Evolutionary conservation across 2,113 vertebrate genomes (phyloP), one percentile per base, ranked within the genome.

Genomic region (Antigone vipio): DNA sequence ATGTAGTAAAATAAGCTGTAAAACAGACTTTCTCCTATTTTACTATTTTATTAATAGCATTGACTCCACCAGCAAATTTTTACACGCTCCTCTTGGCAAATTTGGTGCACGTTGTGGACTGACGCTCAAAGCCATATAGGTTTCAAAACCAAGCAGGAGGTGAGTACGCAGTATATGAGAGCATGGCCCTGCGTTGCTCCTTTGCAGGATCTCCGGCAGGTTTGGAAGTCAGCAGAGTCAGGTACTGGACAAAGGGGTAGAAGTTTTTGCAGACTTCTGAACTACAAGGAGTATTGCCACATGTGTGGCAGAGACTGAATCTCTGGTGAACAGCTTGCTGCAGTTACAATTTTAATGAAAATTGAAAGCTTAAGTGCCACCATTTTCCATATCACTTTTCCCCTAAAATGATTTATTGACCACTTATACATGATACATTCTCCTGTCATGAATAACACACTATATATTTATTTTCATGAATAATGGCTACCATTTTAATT

Each of bases 391-490:
- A 97, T 94, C 82, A 95, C 83, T 95, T 98, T 96, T 93, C 80
- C 29, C 59, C 63, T 82, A 94, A 64, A 97, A 96, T 97, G 92
- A 98, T 98, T 98, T 98, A 97, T 97, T 97, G 97, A 96, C 95
- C 95, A 95, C 91, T 98, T 97, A 97, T 84, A 95, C 80, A 97
- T 97, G 97, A 97, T 97, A 92, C 91, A 97, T 97, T 98, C 92
- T 91, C 78, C 95, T 98, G 88, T 95, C 92, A 95, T 95, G 83
- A 97, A 93, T 94, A 97, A 85, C 92, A 96, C 85, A 89, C 88
- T 94, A 95, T 98, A 89, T 94, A 97, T 98, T 97, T 98, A 92
- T 97, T 98, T 97, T 96, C 97, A 96, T 97, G 97, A 98, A 96
- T 97, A 97, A 97, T 96, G 89, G 87, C 85, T 63, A 96, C 94